Evolutionary conservation across 2,888 invertebrate genomes (phyloP).

Genomic region (Tethea ocularis): DNA sequence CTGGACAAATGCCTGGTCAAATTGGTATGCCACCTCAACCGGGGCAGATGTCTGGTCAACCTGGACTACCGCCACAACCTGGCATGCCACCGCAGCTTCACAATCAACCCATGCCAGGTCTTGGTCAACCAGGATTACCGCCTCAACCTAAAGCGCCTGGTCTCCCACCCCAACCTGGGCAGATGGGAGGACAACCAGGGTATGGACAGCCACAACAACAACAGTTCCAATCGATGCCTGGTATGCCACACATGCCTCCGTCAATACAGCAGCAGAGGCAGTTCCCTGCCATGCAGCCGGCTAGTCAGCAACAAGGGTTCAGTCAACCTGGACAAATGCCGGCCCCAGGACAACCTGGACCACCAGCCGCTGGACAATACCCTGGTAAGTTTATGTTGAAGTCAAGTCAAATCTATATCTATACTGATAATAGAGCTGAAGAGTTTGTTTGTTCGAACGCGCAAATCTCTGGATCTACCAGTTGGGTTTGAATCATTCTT

Average conservation of each 20-base stretch:
- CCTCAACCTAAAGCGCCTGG: slow-evolving; percentile 33
- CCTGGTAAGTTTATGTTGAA: slow-evolving; percentile 46
- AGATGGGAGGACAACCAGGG: slow-evolving; percentile 38
- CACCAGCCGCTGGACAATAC: slow-evolving; percentile 47
- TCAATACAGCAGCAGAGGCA: slow-evolving; percentile 62
- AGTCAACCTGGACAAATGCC: slow-evolving; percentile 43
- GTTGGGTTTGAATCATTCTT: too few species aligned
- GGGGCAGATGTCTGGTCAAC: slow-evolving; percentile 33
- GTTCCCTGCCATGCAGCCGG: slow-evolving; percentile 46
- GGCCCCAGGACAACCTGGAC: slow-evolving; percentile 43
- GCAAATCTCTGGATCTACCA: too few species aligned
- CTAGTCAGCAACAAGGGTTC: slow-evolving; percentile 53
- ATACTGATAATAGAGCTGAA: too few species aligned
- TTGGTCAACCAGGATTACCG: slow-evolving; percentile 27
- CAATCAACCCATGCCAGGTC: slow-evolving; percentile 25
- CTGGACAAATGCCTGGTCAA: slow-evolving; percentile 10
- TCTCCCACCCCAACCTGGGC: slow-evolving; percentile 36
- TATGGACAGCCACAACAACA: slow-evolving; percentile 14
- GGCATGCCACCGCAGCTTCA: slow-evolving; percentile 37
- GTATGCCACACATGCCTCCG: slow-evolving; percentile 77
- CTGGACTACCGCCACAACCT: slow-evolving; percentile 34
- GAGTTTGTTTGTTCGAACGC: too few species aligned
- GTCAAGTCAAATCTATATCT: background rate
- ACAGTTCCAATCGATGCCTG: slow-evolving; percentile 52
- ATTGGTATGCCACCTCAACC: slow-evolving; percentile 31